These are phyloP conservation scores for Portevinia maculata DNA, from an alignment of 2,888 invertebrate genomes.

Conservation along the genomic window DNA sequence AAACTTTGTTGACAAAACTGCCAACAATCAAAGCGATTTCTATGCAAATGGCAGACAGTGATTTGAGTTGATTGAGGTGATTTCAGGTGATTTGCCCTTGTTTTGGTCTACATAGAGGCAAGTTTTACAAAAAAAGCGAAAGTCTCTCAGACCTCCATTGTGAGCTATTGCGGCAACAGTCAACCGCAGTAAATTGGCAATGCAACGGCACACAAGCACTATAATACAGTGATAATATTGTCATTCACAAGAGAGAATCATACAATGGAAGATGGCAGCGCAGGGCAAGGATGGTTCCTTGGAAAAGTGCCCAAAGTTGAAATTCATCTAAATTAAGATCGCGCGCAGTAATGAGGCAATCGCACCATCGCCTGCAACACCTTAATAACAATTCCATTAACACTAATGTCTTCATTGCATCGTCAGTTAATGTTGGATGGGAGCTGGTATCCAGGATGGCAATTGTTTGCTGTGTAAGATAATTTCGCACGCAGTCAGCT, in stretches of 20 bases:
- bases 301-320: constrained; percentile 64
- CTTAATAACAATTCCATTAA: constrained; percentile 83
- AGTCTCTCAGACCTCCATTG: constrained; percentile 29
- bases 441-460: constrained; percentile 36
- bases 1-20: constrained; percentile 54
- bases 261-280: constrained; percentile 36
- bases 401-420: constrained; percentile 83
- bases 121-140: constrained; percentile 2
- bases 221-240: too few relatives aligned
- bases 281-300: constrained; percentile 44
- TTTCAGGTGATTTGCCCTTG: constrained; percentile 37
- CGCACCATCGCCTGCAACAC: constrained; percentile 77
- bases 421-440: constrained; percentile 78
- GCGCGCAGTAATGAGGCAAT: constrained; percentile 70
- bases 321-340: constrained; percentile 73
- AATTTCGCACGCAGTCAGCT: constrained; percentile 4
- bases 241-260: too few relatives aligned
- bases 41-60: constrained; percentile 68
- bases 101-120: constrained; percentile 7
- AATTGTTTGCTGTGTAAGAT: constrained; percentile 41
- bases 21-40: constrained; percentile 64
- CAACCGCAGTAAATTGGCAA: constrained; percentile 17
- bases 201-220: too few relatives aligned
- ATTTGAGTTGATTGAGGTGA: constrained; percentile 53
- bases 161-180: neutral